phyloP scores from a whole-genome alignment of 2,797 vertebrate species.

The Spinus olivaceus region DNA sequence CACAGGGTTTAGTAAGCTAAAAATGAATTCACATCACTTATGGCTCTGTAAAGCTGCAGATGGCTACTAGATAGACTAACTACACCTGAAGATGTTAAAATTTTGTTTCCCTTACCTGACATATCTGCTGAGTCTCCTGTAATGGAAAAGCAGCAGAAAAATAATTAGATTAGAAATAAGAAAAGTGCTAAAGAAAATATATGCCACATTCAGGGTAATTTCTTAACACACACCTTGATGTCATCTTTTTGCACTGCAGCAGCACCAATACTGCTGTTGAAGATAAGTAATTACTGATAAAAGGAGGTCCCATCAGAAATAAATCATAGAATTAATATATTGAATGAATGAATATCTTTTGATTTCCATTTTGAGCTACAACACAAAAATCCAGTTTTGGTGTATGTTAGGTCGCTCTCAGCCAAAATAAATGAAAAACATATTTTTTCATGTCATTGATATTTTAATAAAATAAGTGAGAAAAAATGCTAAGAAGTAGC shows the following conservation, averaged over 20 bases:
- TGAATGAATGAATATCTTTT: neutral
- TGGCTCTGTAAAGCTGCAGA: neutral
- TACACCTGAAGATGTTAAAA: slow-evolving; percentile 62
- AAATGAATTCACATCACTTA: slow-evolving; percentile 33
- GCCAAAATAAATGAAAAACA: neutral
- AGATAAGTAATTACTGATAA: neutral
- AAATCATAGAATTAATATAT: neutral
- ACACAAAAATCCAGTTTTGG: neutral
- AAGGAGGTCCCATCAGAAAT: neutral
- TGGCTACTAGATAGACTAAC: slow-evolving; percentile 26
- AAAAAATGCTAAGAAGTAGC: neutral
- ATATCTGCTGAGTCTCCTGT: slow-evolving; percentile 96
- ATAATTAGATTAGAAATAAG: slow-evolving; percentile 68
- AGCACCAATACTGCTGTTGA: slow-evolving; percentile 1
- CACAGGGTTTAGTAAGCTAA: neutral
- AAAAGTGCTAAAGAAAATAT: slow-evolving; percentile 45
- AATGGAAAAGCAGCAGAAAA: slow-evolving; percentile 76
- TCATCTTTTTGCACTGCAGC: neutral
- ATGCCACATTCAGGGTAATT: slow-evolving; percentile 38
- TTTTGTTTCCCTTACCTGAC: slow-evolving; percentile 87
- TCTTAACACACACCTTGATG: slow-evolving; percentile 27
- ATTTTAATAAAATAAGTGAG: neutral
- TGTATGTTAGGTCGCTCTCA: neutral
- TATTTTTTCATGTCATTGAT: neutral
- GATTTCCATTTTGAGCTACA: neutral